Conservation (phyloP, 2,888 invertebrate species). For the Lasioglossum oenotherae region DNA sequence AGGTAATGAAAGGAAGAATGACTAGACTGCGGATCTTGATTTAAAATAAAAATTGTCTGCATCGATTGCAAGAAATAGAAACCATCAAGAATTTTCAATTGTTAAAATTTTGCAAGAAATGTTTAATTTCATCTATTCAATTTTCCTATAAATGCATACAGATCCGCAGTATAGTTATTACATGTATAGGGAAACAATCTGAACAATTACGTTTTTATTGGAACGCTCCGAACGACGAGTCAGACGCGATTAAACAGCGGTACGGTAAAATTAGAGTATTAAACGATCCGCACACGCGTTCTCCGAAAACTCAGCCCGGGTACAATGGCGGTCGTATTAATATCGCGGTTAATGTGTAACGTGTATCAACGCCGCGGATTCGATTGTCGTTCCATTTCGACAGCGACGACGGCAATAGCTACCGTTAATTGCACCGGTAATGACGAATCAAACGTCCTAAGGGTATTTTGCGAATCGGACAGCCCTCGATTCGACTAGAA, state of each 20-base stretch:
- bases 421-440: slow-evolving; percentile 61
- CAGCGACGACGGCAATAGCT: slow-evolving; percentile 50
- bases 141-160: no score
- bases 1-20: no score
- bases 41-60: no score
- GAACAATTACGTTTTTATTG: no score
- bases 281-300: slow-evolving; percentile 21
- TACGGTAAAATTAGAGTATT: slow-evolving; percentile 48
- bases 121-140: no score
- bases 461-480: slow-evolving; percentile 2
- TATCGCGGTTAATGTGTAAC: slow-evolving; percentile 48
- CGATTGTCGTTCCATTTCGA: slow-evolving; percentile 58
- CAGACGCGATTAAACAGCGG: background rate
- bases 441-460: slow-evolving; percentile 38
- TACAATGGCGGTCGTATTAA: slow-evolving; percentile 34
- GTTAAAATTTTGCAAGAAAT: no score
- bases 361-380: slow-evolving; percentile 56
- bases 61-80: no score
- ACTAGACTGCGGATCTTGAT: no score
- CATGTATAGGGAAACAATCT: no score
- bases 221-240: background rate
- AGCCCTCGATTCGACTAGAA: background rate
- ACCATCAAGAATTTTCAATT: no score
- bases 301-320: slow-evolving; percentile 4
- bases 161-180: no score